These are phyloP conservation scores for Cynaeus angustus DNA, from an alignment of 2,888 invertebrate genomes.

Conservation along the genomic window DNA sequence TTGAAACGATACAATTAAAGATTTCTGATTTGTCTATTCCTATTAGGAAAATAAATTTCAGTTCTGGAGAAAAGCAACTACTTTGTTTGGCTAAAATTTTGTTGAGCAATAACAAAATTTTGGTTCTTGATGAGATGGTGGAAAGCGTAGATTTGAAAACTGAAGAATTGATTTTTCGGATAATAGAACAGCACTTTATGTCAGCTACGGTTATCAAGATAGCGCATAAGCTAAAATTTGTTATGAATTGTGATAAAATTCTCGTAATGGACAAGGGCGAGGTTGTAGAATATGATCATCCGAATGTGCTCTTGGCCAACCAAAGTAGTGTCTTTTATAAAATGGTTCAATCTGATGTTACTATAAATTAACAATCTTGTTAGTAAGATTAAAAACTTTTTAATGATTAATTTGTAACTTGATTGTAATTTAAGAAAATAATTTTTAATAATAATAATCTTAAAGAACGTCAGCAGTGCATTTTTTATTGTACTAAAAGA, in stretches of 20 bases:
- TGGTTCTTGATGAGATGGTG: constrained; percentile 76
- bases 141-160: constrained; percentile 75
- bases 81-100: constrained; percentile 75
- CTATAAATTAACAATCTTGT: no score
- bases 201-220: constrained; percentile 74
- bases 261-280: constrained; percentile 74
- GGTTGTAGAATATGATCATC: constrained; percentile 54
- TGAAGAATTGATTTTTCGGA: constrained; percentile 73
- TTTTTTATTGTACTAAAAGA: no score
- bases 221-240: constrained; percentile 70
- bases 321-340: background rate
- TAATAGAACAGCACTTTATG: constrained; percentile 73
- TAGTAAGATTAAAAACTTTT: no score
- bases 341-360: no score
- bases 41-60: constrained; percentile 51
- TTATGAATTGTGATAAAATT: constrained; percentile 75
- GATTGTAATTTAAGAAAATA: no score
- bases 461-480: no score
- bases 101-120: constrained; percentile 72
- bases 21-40: background rate
- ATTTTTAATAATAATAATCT: no score
- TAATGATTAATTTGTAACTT: no score
- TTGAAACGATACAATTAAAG: constrained; percentile 74
- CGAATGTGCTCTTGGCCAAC: background rate
- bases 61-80: constrained; percentile 75